Percentiles rank a stretch among this genome's conserved stretches.
phyloP scores from a whole-genome alignment of 2,113 vertebrate species.

The Tupaia chinensis region DNA sequence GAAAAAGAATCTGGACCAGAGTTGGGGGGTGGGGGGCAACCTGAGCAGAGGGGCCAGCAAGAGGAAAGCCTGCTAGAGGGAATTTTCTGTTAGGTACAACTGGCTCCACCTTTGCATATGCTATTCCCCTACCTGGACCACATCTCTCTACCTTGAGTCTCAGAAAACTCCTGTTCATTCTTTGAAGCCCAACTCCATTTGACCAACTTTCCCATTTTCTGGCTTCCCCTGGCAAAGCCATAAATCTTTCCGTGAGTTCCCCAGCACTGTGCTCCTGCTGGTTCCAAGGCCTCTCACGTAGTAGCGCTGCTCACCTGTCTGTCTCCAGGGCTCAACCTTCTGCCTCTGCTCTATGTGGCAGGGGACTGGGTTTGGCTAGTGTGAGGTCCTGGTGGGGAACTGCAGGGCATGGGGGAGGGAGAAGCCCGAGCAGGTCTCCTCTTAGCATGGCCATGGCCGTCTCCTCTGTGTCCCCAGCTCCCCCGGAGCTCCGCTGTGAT shows the following conservation, averaged over 20 bases:
- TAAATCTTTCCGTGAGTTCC: neutral
- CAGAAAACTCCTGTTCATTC: neutral
- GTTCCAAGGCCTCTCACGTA: neutral
- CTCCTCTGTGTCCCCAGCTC: neutral
- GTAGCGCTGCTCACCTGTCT: fast-evolving
- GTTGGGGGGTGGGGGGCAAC: neutral
- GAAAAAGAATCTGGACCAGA: neutral
- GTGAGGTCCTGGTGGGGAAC: neutral
- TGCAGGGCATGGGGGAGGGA: neutral
- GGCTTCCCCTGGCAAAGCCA: neutral
- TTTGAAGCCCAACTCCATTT: neutral
- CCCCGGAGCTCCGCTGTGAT: neutral
- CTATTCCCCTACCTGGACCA: neutral
- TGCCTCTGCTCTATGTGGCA: neutral
- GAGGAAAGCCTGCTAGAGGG: neutral
- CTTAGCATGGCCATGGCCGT: neutral
- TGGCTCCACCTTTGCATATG: neutral
- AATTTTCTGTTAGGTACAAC: neutral
- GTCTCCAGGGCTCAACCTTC: neutral
- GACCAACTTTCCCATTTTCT: neutral
- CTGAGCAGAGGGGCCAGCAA: neutral
- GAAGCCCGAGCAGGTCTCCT: neutral
- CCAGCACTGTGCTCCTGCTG: neutral
- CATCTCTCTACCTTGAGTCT: neutral
- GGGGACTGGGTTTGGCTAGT: neutral